Percentiles rank a stretch among this genome's conserved stretches.
phyloP scores from a whole-genome alignment of 2,113 vertebrate genomes.

The Sturnira hondurensis region DNA sequence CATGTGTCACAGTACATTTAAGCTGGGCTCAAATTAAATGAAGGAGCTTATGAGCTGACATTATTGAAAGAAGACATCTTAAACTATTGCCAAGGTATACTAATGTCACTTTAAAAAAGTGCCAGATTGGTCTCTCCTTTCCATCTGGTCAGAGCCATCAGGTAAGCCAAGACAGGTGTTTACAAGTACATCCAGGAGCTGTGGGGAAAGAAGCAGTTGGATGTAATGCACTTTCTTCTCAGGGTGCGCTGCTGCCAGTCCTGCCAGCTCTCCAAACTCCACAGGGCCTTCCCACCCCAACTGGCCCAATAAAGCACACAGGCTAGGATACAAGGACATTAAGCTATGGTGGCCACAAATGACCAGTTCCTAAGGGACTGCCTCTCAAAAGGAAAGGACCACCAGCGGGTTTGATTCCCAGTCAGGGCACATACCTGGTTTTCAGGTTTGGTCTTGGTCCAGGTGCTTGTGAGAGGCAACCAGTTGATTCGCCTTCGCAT shows the following conservation, averaged over 20 bases:
- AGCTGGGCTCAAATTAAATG: background rate
- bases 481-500: too few relatives aligned
- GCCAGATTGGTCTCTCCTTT: background rate
- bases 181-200: background rate
- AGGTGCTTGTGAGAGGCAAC: too few relatives aligned
- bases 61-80: background rate
- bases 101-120: background rate
- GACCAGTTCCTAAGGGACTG: background rate
- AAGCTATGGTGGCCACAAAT: background rate
- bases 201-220: background rate
- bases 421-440: too few relatives aligned
- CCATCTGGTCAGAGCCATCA: background rate
- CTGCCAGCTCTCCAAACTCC: background rate
- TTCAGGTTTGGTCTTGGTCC: too few relatives aligned
- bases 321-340: background rate
- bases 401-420: too few relatives aligned
- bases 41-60: background rate
- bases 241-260: background rate
- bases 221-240: background rate
- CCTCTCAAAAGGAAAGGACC: too few relatives aligned
- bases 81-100: background rate
- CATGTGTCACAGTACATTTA: background rate
- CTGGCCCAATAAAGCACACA: background rate
- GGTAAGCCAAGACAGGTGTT: background rate
- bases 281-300: background rate